These are phyloP conservation scores for Cordylochernes scorpioides DNA, from an alignment of 2,888 invertebrate species.

Conservation along the genomic window DNA sequence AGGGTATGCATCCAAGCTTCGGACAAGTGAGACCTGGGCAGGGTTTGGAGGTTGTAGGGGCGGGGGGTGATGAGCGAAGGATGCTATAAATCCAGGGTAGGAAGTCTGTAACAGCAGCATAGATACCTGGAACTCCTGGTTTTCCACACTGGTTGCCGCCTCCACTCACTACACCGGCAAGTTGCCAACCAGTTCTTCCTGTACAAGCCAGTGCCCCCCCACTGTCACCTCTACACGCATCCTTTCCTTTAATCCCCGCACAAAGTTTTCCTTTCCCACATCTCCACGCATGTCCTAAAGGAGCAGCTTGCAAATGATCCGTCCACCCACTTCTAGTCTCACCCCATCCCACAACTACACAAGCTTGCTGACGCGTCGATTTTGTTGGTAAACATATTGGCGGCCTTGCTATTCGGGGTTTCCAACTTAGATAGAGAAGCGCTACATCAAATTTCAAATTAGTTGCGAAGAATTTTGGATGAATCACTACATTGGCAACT, in stretches of 20 bases:
- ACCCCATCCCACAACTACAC: constrained; percentile 9
- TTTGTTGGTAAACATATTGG: constrained; percentile 7
- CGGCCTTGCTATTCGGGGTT: too few relatives aligned
- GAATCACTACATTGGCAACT: constrained; percentile 2
- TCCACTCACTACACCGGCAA: constrained; percentile 9
- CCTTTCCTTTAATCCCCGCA: constrained; percentile 6
- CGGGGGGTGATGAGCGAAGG: neutral
- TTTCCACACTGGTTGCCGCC: constrained; percentile 9
- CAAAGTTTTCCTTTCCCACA: constrained; percentile 5
- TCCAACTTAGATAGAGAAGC: constrained; percentile 4
- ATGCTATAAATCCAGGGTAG: constrained; percentile 7
- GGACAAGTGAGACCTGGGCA: constrained; percentile 9
- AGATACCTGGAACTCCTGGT: constrained; percentile 9
- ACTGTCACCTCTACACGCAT: constrained; percentile 10
- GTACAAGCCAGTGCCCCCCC: constrained; percentile 10
- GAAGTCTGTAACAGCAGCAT: constrained; percentile 7
- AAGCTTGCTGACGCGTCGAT: constrained; percentile 1
- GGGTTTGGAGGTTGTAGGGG: neutral
- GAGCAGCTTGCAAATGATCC: constrained; percentile 5
- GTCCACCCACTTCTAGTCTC: constrained; percentile 7
- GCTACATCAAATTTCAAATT: constrained; percentile 8
- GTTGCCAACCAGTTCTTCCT: constrained; percentile 6
- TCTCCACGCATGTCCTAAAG: constrained; percentile 4
- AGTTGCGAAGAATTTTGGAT: constrained; percentile 6
- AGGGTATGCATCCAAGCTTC: constrained; percentile 3